Base-by-base conservation (phyloP, 2,888 invertebrate species). In the Idaea straminata region DNA sequence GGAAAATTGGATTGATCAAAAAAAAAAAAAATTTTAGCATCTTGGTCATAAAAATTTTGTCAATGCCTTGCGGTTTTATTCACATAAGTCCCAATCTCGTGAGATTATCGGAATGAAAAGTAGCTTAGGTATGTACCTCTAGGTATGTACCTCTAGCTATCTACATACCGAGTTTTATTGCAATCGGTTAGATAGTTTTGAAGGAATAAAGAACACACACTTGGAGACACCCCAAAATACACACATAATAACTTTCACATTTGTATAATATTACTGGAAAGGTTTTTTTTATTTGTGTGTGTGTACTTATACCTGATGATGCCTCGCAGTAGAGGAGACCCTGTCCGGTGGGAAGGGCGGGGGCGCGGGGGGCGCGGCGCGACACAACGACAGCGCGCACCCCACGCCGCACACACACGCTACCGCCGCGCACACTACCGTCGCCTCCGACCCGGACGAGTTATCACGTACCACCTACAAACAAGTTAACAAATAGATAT, bases 361-460 rank as follows among this genome's bases (percentile, higher is more conserved):
- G 79, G 89, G 83, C 80, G 93, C 82, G 81, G 88, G 77, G 61
- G 85, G 77, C 68, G 81, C 80, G 65, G 85, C 69, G 74, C 93
- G 93, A 74, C 95, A 95, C 70, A 95, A 82, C 15, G 95, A 93
- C 63, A 95, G 92, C 75, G 94, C 94, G 79, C 95, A 95, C 67
- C 94, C 95, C 68, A 94, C 92, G 72, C 95, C 86, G 77, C 95
- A 93, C 81, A 95, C 93, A 77, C 95, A 93, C 62, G 94, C 94
- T 70, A 95, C 92, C 60, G 95, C 93, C 67, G 94, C 94, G 83
- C 94, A 95, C 83, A 95, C 94, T 74, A 95, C 93, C 62, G 95
- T 85, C 72, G 94, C 94, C 83, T 95, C 95, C 76, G 94, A 84
- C 34, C 94, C 73, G 13, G 66, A 70, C 60, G 66, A 70, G 59